These are phyloP conservation scores for Heliconius hortense DNA, from an alignment of 2,888 invertebrate genomes.

Conservation along the genomic window DNA sequence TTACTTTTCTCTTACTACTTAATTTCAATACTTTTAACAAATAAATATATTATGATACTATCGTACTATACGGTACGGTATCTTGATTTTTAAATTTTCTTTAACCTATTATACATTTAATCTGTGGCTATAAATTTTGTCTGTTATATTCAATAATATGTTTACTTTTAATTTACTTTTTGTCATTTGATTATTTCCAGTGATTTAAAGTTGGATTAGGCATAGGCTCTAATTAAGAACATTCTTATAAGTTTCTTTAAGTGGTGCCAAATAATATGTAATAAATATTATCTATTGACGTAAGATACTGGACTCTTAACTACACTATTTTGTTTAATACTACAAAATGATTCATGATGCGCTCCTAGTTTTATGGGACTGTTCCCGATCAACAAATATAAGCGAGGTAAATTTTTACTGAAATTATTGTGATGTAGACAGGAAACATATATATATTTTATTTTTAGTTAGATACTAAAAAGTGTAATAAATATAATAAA, in stretches of 20 bases:
- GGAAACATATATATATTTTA: neutral
- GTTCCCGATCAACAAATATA: constrained; percentile 60
- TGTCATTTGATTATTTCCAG: too few relatives aligned
- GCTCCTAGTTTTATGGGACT: constrained; percentile 84
- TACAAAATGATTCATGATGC: constrained; percentile 85
- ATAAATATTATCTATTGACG: too few relatives aligned
- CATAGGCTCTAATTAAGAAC: too few relatives aligned
- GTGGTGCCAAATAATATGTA: too few relatives aligned
- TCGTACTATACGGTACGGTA: neutral
- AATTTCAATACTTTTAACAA: too few relatives aligned
- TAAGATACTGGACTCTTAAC: too few relatives aligned
- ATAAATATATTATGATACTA: too few relatives aligned
- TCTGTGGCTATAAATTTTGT: neutral
- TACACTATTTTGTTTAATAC: neutral
- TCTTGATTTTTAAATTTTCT: neutral
- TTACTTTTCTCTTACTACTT: too few relatives aligned
- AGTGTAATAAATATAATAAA: neutral
- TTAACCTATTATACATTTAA: neutral
- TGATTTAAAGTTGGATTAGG: too few relatives aligned
- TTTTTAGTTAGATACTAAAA: neutral
- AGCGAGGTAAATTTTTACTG: constrained; percentile 35
- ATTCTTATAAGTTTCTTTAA: too few relatives aligned
- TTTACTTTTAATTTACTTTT: too few relatives aligned
- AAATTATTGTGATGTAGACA: neutral
- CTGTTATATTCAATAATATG: constrained; percentile 4